Evolutionary conservation across 2,888 invertebrate species (phyloP), one percentile per base, ranked within the genome.

Genomic region (Synergus itoensis): DNA sequence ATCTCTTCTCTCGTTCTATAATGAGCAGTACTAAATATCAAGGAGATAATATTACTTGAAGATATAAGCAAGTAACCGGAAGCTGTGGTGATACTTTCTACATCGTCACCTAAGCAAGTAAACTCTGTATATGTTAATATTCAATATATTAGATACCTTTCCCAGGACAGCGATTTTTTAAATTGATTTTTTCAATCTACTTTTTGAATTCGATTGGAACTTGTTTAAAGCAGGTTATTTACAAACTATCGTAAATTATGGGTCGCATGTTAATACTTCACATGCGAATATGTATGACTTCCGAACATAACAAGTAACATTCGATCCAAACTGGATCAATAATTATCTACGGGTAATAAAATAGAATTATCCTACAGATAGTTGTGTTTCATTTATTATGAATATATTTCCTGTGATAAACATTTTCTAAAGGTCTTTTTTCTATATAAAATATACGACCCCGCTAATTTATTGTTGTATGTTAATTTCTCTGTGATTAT

Each of bases 1-100:
- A 87, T 88, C 86, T 85, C 77, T 73, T 65, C 79, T 80, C 78
- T 45, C 81, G 84, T 79, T 80, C 81, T 81, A 62, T 84, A 84
- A 88, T 81, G 81, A 83, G 78, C 84, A 78, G 80, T 82, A 80
- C 82, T 81, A 81, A 84, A 83, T 79, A 82, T 80, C 77, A 78
- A 65, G 62, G 60, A 78, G 88, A 88, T 87, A 88, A 86, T 78
- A 73, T 81, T 79, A 79, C 81, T 65, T 21, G 77, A 53, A 28
- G 75, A 81, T 73, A 60, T 60, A 45, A 53, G 73, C 48, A 36
- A 73, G 53, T 73, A 73, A 73, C 73, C 48, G 73, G 73, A 73
- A 73, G 53, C 53, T 53, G 53, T 48, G 73, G 73, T 73, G 53
- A 73, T 73, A 73, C 53, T 28, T 48, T 73, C 53, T 73, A 53